These are phyloP conservation scores for Squalus acanthias DNA, from an alignment of 2,797 vertebrate genomes.

Conservation along the genomic window DNA sequence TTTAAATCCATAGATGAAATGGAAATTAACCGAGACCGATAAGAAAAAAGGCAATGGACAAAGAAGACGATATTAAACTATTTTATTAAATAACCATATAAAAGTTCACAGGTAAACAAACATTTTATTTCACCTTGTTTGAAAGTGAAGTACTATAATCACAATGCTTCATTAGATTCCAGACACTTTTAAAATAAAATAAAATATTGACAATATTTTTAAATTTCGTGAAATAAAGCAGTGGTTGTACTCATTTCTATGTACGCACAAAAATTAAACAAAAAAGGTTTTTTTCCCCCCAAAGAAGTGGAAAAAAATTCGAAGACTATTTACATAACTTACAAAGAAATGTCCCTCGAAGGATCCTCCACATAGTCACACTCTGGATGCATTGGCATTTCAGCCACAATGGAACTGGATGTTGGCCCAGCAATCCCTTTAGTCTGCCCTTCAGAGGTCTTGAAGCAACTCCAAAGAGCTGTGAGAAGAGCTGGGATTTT, in stretches of 20 bases:
- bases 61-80: background rate
- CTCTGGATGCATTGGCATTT: background rate
- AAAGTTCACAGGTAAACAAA: background rate
- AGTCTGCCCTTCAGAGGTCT: background rate
- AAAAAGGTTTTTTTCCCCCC: background rate
- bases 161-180: background rate
- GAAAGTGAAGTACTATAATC: background rate
- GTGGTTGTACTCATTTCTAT: background rate
- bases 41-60: background rate
- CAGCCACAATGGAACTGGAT: background rate
- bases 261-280: background rate
- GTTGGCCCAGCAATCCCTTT: conserved; percentile 6
- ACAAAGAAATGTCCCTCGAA: background rate
- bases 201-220: no score
- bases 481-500: background rate
- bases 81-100: background rate
- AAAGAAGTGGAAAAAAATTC: background rate
- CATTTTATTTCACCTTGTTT: background rate
- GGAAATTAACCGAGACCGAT: background rate
- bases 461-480: conserved; percentile 6
- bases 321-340: background rate
- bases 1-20: background rate
- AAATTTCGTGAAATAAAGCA: background rate
- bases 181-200: background rate
- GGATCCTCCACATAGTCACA: background rate